Conservation (phyloP, 1,140 invertebrate genomes). For the Homalodisca vitripennis region DNA sequence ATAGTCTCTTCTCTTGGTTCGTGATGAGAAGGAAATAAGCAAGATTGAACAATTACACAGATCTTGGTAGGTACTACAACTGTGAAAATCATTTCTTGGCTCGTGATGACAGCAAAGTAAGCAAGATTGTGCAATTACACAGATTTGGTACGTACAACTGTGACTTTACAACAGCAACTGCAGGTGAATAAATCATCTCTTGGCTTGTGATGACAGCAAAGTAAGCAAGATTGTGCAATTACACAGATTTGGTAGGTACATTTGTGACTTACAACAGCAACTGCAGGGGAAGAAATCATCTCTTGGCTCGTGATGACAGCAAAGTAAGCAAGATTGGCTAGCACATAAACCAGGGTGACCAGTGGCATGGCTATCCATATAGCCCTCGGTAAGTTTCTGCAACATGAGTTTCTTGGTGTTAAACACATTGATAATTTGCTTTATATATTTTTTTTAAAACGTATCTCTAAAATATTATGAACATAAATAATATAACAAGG, state of each 20-base stretch:
- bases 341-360: conserved; percentile 82
- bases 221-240: conserved; percentile 91
- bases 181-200: conserved; percentile 74
- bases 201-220: conserved; percentile 77
- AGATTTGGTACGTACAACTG: no score
- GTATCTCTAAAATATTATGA: no score
- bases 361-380: conserved; percentile 86
- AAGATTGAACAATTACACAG: no score
- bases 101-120: no score
- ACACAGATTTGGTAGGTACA: no score
- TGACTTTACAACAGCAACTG: conserved; percentile 79
- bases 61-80: conserved; percentile 87
- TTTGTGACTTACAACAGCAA: conserved; percentile 78
- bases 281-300: conserved; percentile 74
- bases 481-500: no score
- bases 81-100: conserved; percentile 74
- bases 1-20: no score
- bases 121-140: no score
- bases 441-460: no score
- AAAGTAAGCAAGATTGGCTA: conserved; percentile 89
- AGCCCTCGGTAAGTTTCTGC: conserved; percentile 79
- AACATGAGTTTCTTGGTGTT: conserved; percentile 39
- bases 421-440: not conserved
- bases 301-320: conserved; percentile 76
- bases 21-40: no score